These are phyloP conservation scores for Lasius platythorax DNA, from an alignment of 2,888 invertebrate species.

Conservation along the genomic window DNA sequence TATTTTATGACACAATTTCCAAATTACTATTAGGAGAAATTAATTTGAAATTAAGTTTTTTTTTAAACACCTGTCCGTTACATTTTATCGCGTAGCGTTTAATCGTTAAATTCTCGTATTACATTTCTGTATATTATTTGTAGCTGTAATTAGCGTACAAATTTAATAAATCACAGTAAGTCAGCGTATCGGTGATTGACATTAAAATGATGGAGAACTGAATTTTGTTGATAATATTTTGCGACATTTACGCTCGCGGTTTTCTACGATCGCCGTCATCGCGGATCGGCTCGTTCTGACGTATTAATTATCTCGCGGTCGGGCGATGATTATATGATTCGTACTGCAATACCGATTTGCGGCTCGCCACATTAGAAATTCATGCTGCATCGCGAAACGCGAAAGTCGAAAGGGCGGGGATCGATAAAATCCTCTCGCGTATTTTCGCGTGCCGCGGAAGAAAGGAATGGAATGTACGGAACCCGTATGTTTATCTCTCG, in stretches of 20 bases:
- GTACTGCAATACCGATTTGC: slow-evolving; percentile 27
- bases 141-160: neutral
- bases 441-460: slow-evolving; percentile 47
- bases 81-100: neutral
- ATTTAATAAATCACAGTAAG: slow-evolving; percentile 3
- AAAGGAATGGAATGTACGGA: slow-evolving; percentile 37
- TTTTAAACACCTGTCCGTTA: neutral
- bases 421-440: slow-evolving; percentile 45
- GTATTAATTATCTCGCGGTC: slow-evolving; percentile 38
- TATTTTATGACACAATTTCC: neutral
- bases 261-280: neutral
- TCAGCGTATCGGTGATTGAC: neutral
- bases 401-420: slow-evolving; percentile 1
- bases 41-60: neutral
- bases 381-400: slow-evolving; percentile 41
- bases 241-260: neutral
- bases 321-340: slow-evolving; percentile 32
- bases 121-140: too few relatives aligned
- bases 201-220: neutral
- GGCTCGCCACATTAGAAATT: slow-evolving; percentile 41
- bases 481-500: slow-evolving; percentile 35
- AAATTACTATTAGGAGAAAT: neutral
- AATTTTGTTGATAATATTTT: neutral
- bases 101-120: slow-evolving; percentile 18
- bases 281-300: slow-evolving; percentile 15